phyloP scores from a whole-genome alignment of 2,113 vertebrate genomes.

The Prunella himalayana region DNA sequence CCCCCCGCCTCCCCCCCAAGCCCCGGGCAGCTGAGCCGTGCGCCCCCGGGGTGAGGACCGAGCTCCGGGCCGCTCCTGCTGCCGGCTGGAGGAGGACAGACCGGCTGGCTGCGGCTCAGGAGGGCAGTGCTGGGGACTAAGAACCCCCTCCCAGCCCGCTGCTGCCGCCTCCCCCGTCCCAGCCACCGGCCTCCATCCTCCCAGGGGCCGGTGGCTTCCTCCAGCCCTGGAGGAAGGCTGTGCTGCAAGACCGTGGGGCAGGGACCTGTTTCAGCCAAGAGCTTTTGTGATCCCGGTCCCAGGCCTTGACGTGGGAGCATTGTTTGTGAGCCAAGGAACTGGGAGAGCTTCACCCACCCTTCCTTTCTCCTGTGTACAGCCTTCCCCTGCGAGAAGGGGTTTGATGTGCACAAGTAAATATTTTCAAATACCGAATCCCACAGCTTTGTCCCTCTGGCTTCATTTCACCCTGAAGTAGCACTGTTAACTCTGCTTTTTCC shows the following conservation, averaged over 20 bases:
- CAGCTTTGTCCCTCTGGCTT: neutral
- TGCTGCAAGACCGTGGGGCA: neutral
- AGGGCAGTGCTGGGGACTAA: neutral
- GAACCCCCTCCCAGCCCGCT: neutral
- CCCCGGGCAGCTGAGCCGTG: neutral
- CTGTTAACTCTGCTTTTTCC: neutral
- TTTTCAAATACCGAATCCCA: neutral
- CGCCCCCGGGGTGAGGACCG: neutral
- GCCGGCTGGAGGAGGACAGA: neutral
- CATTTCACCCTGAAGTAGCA: neutral
- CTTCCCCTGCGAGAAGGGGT: neutral
- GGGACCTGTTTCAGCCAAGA: neutral
- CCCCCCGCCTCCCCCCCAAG: accelerated
- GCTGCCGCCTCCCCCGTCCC: neutral
- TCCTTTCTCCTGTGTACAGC: neutral
- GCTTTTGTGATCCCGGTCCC: neutral
- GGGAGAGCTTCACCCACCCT: neutral
- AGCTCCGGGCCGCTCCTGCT: neutral
- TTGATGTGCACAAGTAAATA: neutral
- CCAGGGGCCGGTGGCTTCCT: neutral
- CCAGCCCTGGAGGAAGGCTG: neutral
- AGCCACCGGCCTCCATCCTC: neutral
- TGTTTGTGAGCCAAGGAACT: neutral
- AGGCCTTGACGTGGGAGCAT: neutral
- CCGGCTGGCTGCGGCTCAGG: neutral